Evolutionary conservation across 53 echinoderm and acorn worm genomes (phyloP), one percentile per base, ranked within the genome.

Genomic region (Holothuria leucospilota): DNA sequence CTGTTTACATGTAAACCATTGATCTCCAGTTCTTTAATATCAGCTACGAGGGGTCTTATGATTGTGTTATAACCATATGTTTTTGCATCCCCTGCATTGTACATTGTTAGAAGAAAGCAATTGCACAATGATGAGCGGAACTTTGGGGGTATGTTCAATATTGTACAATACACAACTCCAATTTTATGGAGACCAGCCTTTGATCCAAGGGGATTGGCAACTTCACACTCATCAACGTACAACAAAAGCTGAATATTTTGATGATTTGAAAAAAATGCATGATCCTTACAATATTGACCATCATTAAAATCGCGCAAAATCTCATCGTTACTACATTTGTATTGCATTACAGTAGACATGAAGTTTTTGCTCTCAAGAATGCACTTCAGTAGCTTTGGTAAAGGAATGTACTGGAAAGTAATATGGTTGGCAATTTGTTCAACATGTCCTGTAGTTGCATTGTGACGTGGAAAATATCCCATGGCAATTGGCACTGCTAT

Each of bases 331-430:
- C 85, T 91, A 23, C 71, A 82, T 29, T 18, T 27, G 34, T 90
- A 82, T 64, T 91, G 71, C 16, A 39, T 30, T 24, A 67, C 63
- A 62, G 73, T 53, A 24, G 78, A 58, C 82, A 82, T 51, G 4
- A 87, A 63, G 21, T 88, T 82, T 69, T 80, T 80, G 30, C 88
- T 88, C 71, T 92, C 92, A 28, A 88, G 63, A 42, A 88, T 69
- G 21, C 49, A 62, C 51, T 92, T 88, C 25, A 88, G 61, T 10
- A 85, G 82, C 27, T 51, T 41, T 49, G 69, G 39, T 6, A 92
- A 26, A 63, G 92, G 88, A 24, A 92, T 78, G 66, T 92, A 88
- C 70, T 88, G 88, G 46, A 69, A 91, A 52, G 85, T 69, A 29
- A 91, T 51, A 34, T 62, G 81, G 13, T 88, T 78, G 40, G 63